Base-by-base conservation (phyloP, 2,113 vertebrate genomes). In the Pavo muticus region DNA sequence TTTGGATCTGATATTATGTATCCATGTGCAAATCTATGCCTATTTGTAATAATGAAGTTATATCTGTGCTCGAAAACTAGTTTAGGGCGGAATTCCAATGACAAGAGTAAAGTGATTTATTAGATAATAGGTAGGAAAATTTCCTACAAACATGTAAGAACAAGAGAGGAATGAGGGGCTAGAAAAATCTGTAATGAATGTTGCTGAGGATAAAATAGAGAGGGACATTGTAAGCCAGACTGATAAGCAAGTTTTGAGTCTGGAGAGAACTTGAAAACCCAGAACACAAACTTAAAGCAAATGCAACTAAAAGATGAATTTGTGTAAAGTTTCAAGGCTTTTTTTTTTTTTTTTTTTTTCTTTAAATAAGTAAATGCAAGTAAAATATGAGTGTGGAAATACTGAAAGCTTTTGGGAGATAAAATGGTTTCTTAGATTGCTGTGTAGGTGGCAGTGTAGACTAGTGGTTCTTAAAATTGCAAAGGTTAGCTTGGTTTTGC, bases 401-500 rank as follows among this genome's bases (percentile, higher is more conserved):
- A 32, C 24, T 40, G 21, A 69, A 69, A 45, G 45, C 6, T 60
- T 79, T 80, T 70, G 32, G 1, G 35, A 73, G 10, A 80, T 5
- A 77, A 84, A 88, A 77, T 52, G 2, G 44, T 78, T 80, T 80
- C n/a, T 70, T 59, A 74, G 35, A 21, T 84, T 77, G 15, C 10
- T 88, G 11, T 81, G 57, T 68, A 81, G 69, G n/a, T 92, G 87
- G 30, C 42, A 92, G 60, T 90, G 56, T 83, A 90, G 42, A 37
- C 40, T 67, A 91, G 20, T 17, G 9, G 20, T n/a, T 67, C 47
- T 71, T 74, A 81, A 81, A 84, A 84, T 35, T 48, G 4, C 24
- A 32, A 21, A 76, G 6, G 59, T 8, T 32, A 77, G 1, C 17
- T 67, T 67, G 9, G 7, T 91, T 96, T 81, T 37, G 47, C 54